These are phyloP conservation scores for Eristalis arbustorum DNA, from an alignment of 2,888 invertebrate genomes.

Conservation along the genomic window DNA sequence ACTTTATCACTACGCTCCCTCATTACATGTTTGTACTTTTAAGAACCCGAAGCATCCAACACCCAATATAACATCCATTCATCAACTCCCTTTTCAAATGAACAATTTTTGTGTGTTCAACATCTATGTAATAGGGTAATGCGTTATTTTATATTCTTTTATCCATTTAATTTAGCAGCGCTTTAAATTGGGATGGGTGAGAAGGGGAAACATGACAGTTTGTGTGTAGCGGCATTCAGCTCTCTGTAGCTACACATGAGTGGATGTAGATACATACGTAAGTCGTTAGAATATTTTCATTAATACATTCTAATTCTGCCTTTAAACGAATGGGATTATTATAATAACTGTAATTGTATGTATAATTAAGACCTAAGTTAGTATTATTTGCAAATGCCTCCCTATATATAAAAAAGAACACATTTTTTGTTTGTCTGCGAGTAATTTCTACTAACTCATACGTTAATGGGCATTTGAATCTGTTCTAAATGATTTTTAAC, in stretches of 20 bases:
- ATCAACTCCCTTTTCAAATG: neutral
- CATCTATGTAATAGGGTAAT: constrained; percentile 12
- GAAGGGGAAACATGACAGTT: neutral
- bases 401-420: too few species aligned
- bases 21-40: neutral
- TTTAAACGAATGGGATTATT: neutral
- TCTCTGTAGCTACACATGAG: neutral
- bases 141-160: constrained; percentile 5
- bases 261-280: neutral
- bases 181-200: neutral
- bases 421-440: too few species aligned
- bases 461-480: too few species aligned
- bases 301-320: too few species aligned
- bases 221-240: neutral
- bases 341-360: neutral
- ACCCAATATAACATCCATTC: neutral
- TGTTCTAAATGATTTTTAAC: too few species aligned
- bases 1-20: constrained; percentile 1
- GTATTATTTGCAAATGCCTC: too few species aligned
- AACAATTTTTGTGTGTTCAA: neutral
- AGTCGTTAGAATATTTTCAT: neutral
- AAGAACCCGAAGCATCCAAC: neutral
- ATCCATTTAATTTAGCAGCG: constrained; percentile 20
- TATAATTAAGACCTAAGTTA: too few species aligned
- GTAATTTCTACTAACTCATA: too few species aligned